Percentiles rank a stretch among this genome's conserved stretches.
Evolutionary conservation across 2,797 vertebrate genomes (phyloP).

Genomic region (Gobio occitaniae): DNA sequence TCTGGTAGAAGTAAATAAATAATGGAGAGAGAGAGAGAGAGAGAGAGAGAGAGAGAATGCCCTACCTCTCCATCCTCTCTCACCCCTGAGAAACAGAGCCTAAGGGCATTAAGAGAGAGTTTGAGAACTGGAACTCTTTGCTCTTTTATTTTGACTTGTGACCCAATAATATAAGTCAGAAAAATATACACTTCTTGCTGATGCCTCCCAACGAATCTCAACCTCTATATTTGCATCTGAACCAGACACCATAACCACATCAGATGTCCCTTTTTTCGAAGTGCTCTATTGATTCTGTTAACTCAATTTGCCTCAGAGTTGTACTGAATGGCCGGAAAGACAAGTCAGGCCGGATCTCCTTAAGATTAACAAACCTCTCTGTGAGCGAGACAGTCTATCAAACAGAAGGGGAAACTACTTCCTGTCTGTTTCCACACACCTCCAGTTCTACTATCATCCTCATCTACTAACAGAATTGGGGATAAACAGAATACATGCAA

Average conservation of each 20-base stretch:
- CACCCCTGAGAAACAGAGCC: constrained; percentile 34
- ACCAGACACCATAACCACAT: constrained; percentile 54
- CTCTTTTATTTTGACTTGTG: constrained; percentile 32
- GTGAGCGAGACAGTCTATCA: constrained; percentile 39
- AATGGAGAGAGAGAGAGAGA: constrained; percentile 36
- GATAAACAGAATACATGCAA: background rate
- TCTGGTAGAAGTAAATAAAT: constrained; percentile 35
- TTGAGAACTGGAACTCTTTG: constrained; percentile 27
- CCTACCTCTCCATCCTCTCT: constrained; percentile 22
- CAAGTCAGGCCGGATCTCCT: constrained; percentile 16
- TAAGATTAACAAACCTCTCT: constrained; percentile 50
- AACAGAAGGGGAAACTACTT: constrained; percentile 46
- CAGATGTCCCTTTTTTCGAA: constrained; percentile 46
- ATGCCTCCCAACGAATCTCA: constrained; percentile 32
- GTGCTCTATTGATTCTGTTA: constrained; percentile 53
- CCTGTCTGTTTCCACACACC: constrained; percentile 1
- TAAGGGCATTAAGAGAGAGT: constrained; percentile 28
- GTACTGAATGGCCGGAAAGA: constrained; percentile 31
- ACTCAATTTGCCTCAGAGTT: constrained; percentile 54
- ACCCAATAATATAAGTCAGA: constrained; percentile 31
- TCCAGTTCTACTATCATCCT: background rate
- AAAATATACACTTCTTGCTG: constrained; percentile 27
- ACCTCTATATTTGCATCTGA: constrained; percentile 56
- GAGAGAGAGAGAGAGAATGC: background rate
- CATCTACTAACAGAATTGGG: background rate